A percentile compares a stretch with the other conserved stretches of the same genome.
Evolutionary conservation across 2,113 vertebrate species (phyloP).

Genomic region (Cygnus atratus): DNA sequence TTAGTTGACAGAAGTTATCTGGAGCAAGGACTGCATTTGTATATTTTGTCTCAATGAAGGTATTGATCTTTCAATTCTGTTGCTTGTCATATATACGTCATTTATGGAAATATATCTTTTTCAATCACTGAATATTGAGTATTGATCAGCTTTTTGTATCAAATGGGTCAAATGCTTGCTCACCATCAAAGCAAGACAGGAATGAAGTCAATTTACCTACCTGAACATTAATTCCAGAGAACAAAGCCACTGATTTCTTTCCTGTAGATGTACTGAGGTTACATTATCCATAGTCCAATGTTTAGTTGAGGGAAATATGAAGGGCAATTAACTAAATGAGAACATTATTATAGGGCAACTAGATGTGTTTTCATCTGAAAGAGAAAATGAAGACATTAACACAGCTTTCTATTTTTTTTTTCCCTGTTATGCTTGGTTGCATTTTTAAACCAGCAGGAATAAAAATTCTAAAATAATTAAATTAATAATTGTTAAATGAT

Average conservation of each 20-base stretch:
- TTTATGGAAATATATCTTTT: neutral
- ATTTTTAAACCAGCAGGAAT: neutral
- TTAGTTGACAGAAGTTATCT: neutral
- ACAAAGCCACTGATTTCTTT: neutral
- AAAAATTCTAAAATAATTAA: neutral
- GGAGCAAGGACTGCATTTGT: neutral
- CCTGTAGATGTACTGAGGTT: neutral
- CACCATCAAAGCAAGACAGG: neutral
- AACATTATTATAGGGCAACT: neutral
- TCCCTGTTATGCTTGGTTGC: neutral
- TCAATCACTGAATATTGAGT: neutral
- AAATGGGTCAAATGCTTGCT: neutral
- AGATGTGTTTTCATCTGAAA: neutral
- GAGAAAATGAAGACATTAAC: neutral
- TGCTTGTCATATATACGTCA: fast-evolving
- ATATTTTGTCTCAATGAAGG: neutral
- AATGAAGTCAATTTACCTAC: neutral
- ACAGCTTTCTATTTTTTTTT: neutral
- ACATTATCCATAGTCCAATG: neutral
- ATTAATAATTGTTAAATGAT: neutral
- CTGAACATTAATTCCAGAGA: neutral
- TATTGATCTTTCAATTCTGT: neutral
- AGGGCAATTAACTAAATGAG: neutral
- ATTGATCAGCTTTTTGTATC: neutral
- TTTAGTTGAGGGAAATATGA: neutral